Evolutionary conservation across 1,140 invertebrate genomes (phyloP), one percentile per base, ranked within the genome.

Genomic region (Cherax quadricarinatus): DNA sequence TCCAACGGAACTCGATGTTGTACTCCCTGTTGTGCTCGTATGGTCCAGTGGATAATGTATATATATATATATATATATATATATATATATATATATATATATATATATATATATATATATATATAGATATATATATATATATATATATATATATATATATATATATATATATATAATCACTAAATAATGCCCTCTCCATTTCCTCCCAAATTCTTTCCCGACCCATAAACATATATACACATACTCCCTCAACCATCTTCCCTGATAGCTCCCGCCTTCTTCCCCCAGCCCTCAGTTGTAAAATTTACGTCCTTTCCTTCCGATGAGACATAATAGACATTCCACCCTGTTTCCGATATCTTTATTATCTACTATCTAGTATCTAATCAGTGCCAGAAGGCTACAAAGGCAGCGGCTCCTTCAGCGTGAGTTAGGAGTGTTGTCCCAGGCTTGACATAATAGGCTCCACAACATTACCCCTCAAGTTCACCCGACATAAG

Each of bases 301-400:
- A 57, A 53, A 84, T 84, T 84, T 62, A 84, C 57, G 82, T 41
- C n/a, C 24, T 62, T 57, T 41, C 14, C 21, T 84, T 41, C 82
- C 82, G 12, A 16, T 5, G 5, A 16, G 82, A 84, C 82, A 84
- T 84, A 84, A 84, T 84, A n/a, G 82, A 84, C 51, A 18, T 41
- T 41, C 51, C 49, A 41, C 7, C 53, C 51, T 78, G 14, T 16
- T 66, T 21, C 62, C 62, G 14, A 16, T 66, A 16, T 66, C 62
- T 66, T 21, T 66, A 16, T 75, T 49, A 4, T 18, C 48, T 57
- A 21, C 21, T 87, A 78, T 87, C 86, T 87, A 87, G 75, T 78
- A 87, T 87, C 86, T 87, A 87, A 87, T 87, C 86, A 87, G 86
- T 57, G 73, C 70, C 86, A 57, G 73, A 75, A 24, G 53, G 70